phyloP scores from a whole-genome alignment of 2,888 invertebrate genomes.

The Phortica magna region DNA sequence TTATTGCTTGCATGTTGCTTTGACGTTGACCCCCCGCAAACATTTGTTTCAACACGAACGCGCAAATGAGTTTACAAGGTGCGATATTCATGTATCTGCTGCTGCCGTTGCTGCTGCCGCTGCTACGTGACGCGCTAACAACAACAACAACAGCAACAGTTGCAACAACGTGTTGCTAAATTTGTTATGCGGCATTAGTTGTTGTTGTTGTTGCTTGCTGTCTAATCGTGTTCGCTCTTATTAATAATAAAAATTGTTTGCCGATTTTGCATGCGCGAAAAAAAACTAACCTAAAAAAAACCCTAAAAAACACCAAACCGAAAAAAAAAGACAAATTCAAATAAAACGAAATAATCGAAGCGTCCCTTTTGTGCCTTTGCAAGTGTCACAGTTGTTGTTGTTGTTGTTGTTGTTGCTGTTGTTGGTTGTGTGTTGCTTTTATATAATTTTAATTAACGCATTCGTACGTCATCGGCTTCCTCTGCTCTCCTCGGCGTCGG shows the following conservation, averaged over 20 bases:
- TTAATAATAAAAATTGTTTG: conserved; percentile 15
- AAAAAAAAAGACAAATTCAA: neutral
- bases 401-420: conserved; percentile 55
- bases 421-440: conserved; percentile 49
- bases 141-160: conserved; percentile 41
- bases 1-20: conserved; percentile 39
- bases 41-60: conserved; percentile 77
- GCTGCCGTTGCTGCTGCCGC: conserved; percentile 53
- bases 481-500: too few relatives aligned
- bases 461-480: conserved; percentile 39
- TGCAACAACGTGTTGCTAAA: conserved; percentile 64
- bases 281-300: conserved; percentile 35
- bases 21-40: conserved; percentile 68
- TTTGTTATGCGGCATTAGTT: conserved; percentile 57
- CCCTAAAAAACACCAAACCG: conserved; percentile 41
- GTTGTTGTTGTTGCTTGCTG: conserved; percentile 22
- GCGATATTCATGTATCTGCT: conserved; percentile 71
- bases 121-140: conserved; percentile 33
- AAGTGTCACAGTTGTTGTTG: conserved; percentile 43
- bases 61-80: conserved; percentile 78
- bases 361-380: conserved; percentile 11
- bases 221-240: conserved; percentile 9
- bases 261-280: neutral
- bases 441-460: conserved; percentile 65
- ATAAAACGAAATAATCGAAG: conserved; percentile 42